Base-by-base conservation (phyloP, 2,888 invertebrate species). In the Xylocampa areola region DNA sequence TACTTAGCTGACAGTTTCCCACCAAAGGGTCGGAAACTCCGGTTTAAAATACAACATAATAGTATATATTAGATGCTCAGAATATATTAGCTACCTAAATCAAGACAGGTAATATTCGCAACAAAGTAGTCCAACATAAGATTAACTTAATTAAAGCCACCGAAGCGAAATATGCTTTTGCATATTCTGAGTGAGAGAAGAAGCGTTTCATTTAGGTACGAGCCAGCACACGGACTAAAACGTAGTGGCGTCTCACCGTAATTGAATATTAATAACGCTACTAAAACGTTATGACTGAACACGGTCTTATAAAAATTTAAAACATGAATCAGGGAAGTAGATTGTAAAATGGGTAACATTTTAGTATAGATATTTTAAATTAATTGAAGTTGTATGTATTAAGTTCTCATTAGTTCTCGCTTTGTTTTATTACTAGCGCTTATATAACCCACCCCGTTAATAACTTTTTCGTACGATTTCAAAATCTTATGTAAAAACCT, bases 211-310 rank as follows among this genome's bases (percentile, higher is more conserved):
- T 65, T 65, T 47, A 50, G 21, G 54, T 61, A 53, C 16, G 39
- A 16, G 32, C 10, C 49, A 13, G 49, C 35, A 21, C 35, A 48
- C 27, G 37, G 62, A 47, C 27, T 43, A 36, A 48, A 68, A 50
- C 41, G 39, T 36, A 35, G 29, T 33, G 11, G 13, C 33, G 45
- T 54, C 49, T 48, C 21, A 10, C 14, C 27, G n/a, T 51, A 57
- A 66, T 66, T 62, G 51, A 62, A 68, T 66, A 68, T 66, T 68
- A 68, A 66, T 66, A 57, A 40, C 40, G 57, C 44, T 48, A 68
- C 47, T 66, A 62, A 68, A 62, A 66, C 39, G 51, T 36, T 33
- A 61, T 33, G 29, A 36, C 41, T 48, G 68, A 47, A 49, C 33
- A 33, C 32, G 21, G 40, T 19, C 35, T 57, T 68, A 57, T 41